Evolutionary conservation across 2,888 invertebrate genomes (phyloP).

Genomic region (Drosophila paracracens): DNA sequence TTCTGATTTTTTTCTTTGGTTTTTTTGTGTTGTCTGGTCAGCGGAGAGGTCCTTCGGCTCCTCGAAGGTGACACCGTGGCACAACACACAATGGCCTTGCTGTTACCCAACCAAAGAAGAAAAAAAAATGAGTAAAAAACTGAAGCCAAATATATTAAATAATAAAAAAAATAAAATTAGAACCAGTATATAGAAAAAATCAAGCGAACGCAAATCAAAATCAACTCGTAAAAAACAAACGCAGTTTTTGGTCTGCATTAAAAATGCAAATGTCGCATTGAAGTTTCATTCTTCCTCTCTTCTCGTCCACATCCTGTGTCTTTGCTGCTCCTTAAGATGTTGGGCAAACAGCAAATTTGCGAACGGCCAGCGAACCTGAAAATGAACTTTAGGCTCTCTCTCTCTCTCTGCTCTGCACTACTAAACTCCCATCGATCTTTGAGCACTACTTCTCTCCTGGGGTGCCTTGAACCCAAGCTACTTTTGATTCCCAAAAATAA

Average conservation of each 20-base stretch:
- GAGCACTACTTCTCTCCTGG: background rate
- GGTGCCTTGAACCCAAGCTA: conserved; percentile 6
- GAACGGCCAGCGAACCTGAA: conserved; percentile 45
- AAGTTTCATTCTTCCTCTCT: conserved; percentile 49
- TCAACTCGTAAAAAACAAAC: conserved; percentile 67
- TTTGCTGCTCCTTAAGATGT: conserved; percentile 68
- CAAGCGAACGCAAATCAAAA: conserved; percentile 58
- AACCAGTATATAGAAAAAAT: conserved; percentile 58
- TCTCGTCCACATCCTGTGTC: conserved; percentile 52
- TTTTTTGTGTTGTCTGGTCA: conserved; percentile 57
- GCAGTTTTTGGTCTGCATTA: conserved; percentile 77
- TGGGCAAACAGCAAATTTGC: conserved; percentile 75
- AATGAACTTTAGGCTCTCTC: conserved; percentile 13
- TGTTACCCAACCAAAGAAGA: conserved; percentile 10
- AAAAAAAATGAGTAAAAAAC: conserved; percentile 15
- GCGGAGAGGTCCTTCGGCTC: conserved; percentile 33
- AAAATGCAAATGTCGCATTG: conserved; percentile 83
- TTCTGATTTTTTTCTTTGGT: conserved; percentile 30
- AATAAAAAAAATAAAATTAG: conserved; percentile 47
- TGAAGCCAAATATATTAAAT: conserved; percentile 47
- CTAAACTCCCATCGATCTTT: conserved; percentile 11
- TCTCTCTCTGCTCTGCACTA: conserved; percentile 17
- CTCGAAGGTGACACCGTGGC: conserved; percentile 82
- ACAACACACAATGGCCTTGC: conserved; percentile 65
- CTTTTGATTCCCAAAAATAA: background rate